Base-by-base conservation (phyloP, 2,113 vertebrate species). In the Herpetotheres cachinnans region DNA sequence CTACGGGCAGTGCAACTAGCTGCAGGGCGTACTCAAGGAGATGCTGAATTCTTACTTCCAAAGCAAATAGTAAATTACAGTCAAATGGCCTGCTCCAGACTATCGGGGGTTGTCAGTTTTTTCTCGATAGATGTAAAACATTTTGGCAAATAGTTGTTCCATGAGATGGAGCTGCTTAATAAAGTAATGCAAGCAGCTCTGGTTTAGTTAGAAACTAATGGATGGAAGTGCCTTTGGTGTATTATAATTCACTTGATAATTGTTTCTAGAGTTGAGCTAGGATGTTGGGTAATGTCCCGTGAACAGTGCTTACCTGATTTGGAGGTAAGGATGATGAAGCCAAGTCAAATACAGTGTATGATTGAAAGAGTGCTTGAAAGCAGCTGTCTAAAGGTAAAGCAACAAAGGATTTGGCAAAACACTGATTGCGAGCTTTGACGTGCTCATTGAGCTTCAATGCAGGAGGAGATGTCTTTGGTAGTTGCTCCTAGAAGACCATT, bases 231-330 rank as follows among this genome's bases (percentile, higher is more conserved):
- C 27, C 55, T 74, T 58, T 7, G 8, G n/a, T 55, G 13, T 10
- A 1, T 71, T 70, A 6, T 13, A 66, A 84, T 5, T 21, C 27
- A 7, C 12, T 62, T 32, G n/a, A 1, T 72, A 6, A 40, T 49
- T 27, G 34, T 66, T 86, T 54, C 40, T n/a, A 4, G 61, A 49
- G 69, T 15, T 62, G 61, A 38, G 42, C 10, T 46, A 20, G 69
- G 25, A 0, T 29, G 32, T 12, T 47, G 69, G 42, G 34, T 29
- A 5, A 6, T 69, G 56, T 58, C 29, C 55, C 0, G 0, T 5
- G 38, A 36, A 3, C 32, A 21, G 36, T 6, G 56, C 54, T 76
- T 27, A 21, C 26, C 9, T n/a, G 12, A 12, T 79, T 8, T 34
- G 74, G 54, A 30, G 52, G 52, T 55, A 49, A 50, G 20, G 34